Conservation (phyloP, 2,888 invertebrate genomes). For the Rotaria macrura region DNA sequence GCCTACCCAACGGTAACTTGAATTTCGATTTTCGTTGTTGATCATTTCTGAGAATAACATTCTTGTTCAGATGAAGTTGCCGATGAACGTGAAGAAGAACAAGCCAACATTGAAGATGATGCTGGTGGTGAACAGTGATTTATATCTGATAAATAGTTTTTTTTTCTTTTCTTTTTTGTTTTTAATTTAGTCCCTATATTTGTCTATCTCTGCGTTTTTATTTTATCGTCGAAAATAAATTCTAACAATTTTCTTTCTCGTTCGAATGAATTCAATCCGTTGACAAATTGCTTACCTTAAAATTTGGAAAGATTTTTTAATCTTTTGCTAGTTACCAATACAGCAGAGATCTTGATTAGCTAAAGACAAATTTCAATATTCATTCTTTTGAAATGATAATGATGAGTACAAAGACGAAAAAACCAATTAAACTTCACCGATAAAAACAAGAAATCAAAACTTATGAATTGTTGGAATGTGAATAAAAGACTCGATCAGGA, state of each 20-base stretch:
- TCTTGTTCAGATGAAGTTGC: background rate
- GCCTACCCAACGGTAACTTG: background rate
- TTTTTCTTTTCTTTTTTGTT: background rate
- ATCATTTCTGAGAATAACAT: background rate
- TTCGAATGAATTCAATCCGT: too few species aligned
- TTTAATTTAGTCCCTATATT: background rate
- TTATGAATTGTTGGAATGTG: too few species aligned
- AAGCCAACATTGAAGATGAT: background rate
- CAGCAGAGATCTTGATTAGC: too few species aligned
- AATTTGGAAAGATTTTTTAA: too few species aligned
- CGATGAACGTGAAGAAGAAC: conserved; percentile 18
- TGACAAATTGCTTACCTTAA: too few species aligned
- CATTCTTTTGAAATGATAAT: too few species aligned
- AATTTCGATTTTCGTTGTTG: background rate
- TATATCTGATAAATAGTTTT: background rate
- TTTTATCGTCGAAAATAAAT: background rate
- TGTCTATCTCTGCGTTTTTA: background rate
- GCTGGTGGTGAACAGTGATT: conserved; percentile 11
- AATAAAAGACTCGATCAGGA: too few species aligned
- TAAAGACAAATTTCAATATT: too few species aligned
- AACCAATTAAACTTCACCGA: too few species aligned
- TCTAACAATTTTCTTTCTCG: background rate
- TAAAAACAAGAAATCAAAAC: too few species aligned
- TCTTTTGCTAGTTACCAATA: too few species aligned
- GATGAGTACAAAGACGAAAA: too few species aligned